These are phyloP conservation scores for Ormyrus labotus DNA, from an alignment of 2,888 invertebrate species.

Conservation along the genomic window DNA sequence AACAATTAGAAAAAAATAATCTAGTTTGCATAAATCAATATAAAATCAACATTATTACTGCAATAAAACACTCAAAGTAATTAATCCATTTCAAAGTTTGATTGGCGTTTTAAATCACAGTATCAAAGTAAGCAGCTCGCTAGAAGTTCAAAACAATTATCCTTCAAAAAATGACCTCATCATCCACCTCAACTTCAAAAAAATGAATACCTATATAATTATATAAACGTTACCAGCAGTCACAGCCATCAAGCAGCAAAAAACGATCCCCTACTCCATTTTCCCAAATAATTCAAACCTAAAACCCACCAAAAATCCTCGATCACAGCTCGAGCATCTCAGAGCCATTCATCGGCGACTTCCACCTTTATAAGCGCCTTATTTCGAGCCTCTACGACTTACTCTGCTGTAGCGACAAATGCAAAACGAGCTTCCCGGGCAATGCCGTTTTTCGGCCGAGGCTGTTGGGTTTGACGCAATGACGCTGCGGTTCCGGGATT, in stretches of 20 bases:
- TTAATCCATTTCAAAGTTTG: neutral
- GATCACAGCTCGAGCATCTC: neutral
- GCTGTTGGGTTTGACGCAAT: conserved; percentile 41
- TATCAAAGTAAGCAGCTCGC: no score
- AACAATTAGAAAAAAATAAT: neutral
- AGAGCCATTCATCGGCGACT: neutral
- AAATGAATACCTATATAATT: neutral
- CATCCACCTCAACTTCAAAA: neutral
- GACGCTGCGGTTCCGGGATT: conserved; percentile 21
- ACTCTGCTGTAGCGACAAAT: conserved; percentile 9
- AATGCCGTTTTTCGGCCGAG: conserved; percentile 34
- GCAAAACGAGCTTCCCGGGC: conserved; percentile 45
- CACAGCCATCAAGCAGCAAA: conserved; percentile 23
- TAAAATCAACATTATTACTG: neutral
- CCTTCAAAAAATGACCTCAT: neutral
- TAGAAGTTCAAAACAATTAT: no score
- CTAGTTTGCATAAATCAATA: neutral
- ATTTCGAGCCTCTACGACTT: neutral
- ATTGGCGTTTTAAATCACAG: no score
- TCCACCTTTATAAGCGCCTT: conserved; percentile 37
- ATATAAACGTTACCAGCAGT: conserved; percentile 7
- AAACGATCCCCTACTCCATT: conserved; percentile 8
- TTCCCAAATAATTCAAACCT: neutral
- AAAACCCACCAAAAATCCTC: neutral
- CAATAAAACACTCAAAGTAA: neutral